phyloP scores from a whole-genome alignment of 2,888 invertebrate species.

The Anticlea derivata region DNA sequence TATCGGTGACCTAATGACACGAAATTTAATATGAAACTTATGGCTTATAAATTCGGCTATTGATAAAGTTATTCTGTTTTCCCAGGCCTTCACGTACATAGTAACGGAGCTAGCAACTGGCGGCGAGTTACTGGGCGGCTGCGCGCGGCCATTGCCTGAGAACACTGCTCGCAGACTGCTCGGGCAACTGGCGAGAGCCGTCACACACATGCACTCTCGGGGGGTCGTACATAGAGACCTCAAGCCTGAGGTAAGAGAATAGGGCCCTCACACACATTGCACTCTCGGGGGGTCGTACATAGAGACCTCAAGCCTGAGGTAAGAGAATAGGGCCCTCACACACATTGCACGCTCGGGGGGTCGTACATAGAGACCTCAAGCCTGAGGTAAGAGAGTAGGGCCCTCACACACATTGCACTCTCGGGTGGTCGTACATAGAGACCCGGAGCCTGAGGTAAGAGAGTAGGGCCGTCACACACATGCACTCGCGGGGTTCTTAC shows the following conservation, averaged over 20 bases:
- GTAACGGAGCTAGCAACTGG: constrained; percentile 94
- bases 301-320: constrained; percentile 87
- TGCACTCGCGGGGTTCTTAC: too few relatives aligned
- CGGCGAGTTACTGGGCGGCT: constrained; percentile 87
- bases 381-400: constrained; percentile 87
- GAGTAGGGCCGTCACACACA: too few relatives aligned
- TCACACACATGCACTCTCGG: constrained; percentile 91
- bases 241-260: constrained; percentile 87
- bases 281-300: constrained; percentile 70
- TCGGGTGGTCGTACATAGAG: neutral
- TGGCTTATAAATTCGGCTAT: too few relatives aligned
- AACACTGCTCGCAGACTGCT: constrained; percentile 90
- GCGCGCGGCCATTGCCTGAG: constrained; percentile 88
- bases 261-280: constrained; percentile 90
- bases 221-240: constrained; percentile 18
- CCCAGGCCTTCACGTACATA: constrained; percentile 92
- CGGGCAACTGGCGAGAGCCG: constrained; percentile 91
- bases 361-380: constrained; percentile 12
- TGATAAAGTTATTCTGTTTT: too few relatives aligned
- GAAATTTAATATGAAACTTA: too few relatives aligned
- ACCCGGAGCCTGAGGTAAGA: constrained; percentile 87
- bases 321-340: constrained; percentile 64
- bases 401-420: constrained; percentile 94
- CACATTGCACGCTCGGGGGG: constrained; percentile 89
- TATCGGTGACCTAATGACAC: too few relatives aligned